Evolutionary conservation across 2,797 vertebrate species (phyloP).

Genomic region (Spinibarbus caldwelli): DNA sequence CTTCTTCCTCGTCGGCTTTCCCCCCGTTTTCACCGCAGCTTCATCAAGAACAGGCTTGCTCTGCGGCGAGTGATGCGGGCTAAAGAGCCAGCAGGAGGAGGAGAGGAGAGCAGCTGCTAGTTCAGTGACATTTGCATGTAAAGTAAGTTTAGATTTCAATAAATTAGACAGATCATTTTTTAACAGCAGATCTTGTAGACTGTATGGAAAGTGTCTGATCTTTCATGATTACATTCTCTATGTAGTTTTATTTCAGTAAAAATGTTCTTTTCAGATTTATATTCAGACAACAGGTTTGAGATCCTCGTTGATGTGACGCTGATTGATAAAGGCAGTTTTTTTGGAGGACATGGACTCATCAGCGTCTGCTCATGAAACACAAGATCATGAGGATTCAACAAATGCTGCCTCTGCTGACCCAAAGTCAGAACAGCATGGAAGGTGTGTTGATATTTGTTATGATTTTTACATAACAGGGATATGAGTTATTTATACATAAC

Average conservation of each 20-base stretch:
- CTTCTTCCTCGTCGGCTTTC: too few relatives aligned
- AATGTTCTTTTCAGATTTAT: conserved; percentile 57
- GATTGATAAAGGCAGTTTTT: conserved; percentile 64
- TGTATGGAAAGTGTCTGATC: not conserved
- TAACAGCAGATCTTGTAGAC: too few relatives aligned
- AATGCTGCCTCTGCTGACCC: conserved; percentile 37
- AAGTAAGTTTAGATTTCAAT: not conserved
- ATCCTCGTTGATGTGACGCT: conserved; percentile 64
- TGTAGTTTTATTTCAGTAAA: not conserved
- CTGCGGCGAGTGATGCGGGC: too few relatives aligned
- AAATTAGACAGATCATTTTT: not conserved
- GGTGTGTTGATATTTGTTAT: not conserved
- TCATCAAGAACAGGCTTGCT: too few relatives aligned
- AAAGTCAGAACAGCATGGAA: too few relatives aligned
- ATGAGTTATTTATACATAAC: not conserved
- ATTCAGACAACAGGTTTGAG: conserved; percentile 66
- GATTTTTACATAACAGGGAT: not conserved
- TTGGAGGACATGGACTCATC: conserved; percentile 63
- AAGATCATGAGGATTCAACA: conserved; percentile 46
- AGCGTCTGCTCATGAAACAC: conserved; percentile 58
- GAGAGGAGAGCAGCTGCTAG: too few relatives aligned
- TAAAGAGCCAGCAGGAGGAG: too few relatives aligned
- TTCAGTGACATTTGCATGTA: not conserved
- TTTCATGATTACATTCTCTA: not conserved
- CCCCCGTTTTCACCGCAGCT: too few relatives aligned